Evolutionary conservation across 2,888 invertebrate genomes (phyloP), one percentile per base, ranked within the genome.

Genomic region (Cephus runcator): DNA sequence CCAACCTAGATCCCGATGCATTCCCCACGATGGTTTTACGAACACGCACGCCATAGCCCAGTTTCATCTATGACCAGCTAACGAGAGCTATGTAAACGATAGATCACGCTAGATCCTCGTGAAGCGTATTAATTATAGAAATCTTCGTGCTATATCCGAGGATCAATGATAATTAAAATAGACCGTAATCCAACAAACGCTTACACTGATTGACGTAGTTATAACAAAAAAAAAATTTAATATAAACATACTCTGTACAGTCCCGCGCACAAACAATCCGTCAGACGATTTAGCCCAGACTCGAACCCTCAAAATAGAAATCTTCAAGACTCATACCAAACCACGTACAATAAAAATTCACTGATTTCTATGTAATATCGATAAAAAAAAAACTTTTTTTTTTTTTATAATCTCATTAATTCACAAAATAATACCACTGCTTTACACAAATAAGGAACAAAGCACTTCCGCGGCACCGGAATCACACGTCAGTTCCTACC

Each of bases 401-500:
- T 56, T 23, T 56, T 56, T 23, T 23, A 1, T 40, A 40, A 56
- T 23, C 15, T 9, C 6, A 56, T 56, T 23, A 56, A 56, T 23
- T 9, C 40, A 15, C 40, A 56, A 23, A 23, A 40, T 6, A 23
- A 23, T 56, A 15, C 23, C 40, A 56, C 40, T 6, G 23, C 23
- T 56, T 23, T 56, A 23, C 40, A 56, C 40, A 23, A 56, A 6
- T 2, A 23, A 56, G 23, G 40, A 56, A 56, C 40, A 56, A 56
- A 71, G 71, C 71, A 71, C 71, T 34, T 31, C 56, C 36, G 30
- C 30, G 80, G 73, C 79, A 83, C 85, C 85, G 86, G 86, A 87
- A 82, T 84, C 83, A 83, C 85, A 83, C 85, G 84, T 83, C 84
- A 56, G 40, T 56, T 56, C 40, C 40, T 56, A 56, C 40, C 15